Base-by-base conservation (phyloP, 2,797 vertebrate genomes). In the Manis javanica region DNA sequence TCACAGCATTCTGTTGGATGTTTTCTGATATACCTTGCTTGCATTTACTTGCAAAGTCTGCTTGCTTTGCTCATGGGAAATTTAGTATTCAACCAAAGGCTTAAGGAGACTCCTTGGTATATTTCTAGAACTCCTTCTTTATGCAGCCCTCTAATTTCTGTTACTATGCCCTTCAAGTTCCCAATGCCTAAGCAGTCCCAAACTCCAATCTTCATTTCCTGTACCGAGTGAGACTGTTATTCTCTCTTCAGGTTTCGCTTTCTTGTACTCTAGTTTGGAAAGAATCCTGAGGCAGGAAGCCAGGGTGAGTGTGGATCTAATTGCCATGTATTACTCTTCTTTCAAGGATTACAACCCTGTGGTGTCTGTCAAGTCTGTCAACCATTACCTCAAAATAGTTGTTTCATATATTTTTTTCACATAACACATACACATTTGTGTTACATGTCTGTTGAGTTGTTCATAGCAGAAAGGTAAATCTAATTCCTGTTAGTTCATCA, bases 21-120 rank as follows among this genome's bases (percentile, higher is more conserved):
- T 94, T 91, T 69, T 79, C 71, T 95, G 31, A 87, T 39, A n/a
- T 83, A 77, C 11, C 23, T 81, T 72, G 29, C 51, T 94, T 74
- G 34, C 26, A 46, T 46, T 46, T 46, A 46, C 46, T 46, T 46
- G 46, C 46, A 46, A 46, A 46, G 46, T 95, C 19, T 66, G 15
- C n/a, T 42, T 71, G 11, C 91, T 93, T 93, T 51, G 9, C 29
- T 63, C 13, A 29, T 83, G 24, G 37, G 39, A 69, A 75, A 14
- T 46, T 96, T 79, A 31, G 39, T 78, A 59, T 87, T 87, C 61
- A 78, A n/a, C 63, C 46, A 77, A 71, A 78, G 57, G 72, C n/a
- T 66, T 72, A 74, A 72, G 64, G n/a, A 90, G 21, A 91, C 31
- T 23, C 63, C 82, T 87, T 96, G 31, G 59, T 63, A 59, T 83